These are phyloP conservation scores for Sebastolobus alascanus DNA, from an alignment of 2,797 vertebrate species.

Conservation along the genomic window DNA sequence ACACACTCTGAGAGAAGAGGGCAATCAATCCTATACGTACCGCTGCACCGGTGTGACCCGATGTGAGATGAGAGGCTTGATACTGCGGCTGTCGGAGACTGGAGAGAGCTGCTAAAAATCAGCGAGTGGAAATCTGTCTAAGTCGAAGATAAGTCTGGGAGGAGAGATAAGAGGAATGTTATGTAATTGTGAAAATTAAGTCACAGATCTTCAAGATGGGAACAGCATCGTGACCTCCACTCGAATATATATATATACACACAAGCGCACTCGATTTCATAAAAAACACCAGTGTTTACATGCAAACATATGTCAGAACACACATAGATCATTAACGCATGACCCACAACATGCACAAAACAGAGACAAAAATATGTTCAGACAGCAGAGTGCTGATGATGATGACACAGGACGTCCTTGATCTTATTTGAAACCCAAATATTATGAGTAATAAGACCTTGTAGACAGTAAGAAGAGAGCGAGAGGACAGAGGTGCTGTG, in stretches of 20 bases:
- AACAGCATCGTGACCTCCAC: slow-evolving; percentile 2
- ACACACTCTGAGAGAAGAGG: slow-evolving; percentile 20
- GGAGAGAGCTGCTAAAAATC: slow-evolving; percentile 18
- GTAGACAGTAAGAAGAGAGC: slow-evolving; percentile 50
- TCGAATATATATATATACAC: not conserved
- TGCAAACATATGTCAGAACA: slow-evolving; percentile 27
- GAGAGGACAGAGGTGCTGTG: slow-evolving; percentile 10
- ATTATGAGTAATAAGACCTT: slow-evolving; percentile 68
- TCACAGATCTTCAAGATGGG: not conserved
- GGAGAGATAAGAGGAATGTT: slow-evolving; percentile 37
- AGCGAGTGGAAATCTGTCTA: slow-evolving; percentile 38
- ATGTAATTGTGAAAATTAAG: slow-evolving; percentile 36
- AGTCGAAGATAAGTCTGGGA: slow-evolving; percentile 27
- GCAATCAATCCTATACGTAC: slow-evolving; percentile 43
- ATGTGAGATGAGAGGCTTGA: slow-evolving; percentile 26
- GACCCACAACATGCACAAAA: slow-evolving; percentile 9
- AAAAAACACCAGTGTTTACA: slow-evolving; percentile 3
- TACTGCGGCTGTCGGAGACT: not conserved
- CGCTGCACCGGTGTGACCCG: not conserved
- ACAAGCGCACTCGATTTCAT: not conserved
- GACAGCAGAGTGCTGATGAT: slow-evolving; percentile 43
- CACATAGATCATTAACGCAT: slow-evolving; percentile 19
- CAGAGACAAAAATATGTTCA: slow-evolving; percentile 51
- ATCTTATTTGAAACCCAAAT: slow-evolving; percentile 78
- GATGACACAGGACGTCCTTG: slow-evolving; percentile 61